phyloP scores from a whole-genome alignment of 1,140 invertebrate genomes.

The Bombus waltoni region DNA sequence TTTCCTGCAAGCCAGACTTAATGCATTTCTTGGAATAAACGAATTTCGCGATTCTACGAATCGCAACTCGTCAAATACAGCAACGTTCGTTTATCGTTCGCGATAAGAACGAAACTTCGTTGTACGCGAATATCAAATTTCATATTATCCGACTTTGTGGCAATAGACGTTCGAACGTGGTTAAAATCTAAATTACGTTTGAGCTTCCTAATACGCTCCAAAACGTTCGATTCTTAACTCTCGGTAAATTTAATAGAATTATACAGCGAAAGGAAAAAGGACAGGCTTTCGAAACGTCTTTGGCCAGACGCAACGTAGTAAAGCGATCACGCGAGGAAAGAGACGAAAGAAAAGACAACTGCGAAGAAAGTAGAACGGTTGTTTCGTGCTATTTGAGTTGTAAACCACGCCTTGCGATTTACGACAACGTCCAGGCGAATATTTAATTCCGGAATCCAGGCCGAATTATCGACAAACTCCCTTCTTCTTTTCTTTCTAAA shows the following conservation, averaged over 20 bases:
- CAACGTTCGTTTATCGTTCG: neutral
- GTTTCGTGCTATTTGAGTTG: slow-evolving; percentile 54
- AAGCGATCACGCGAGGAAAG: neutral
- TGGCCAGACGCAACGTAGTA: neutral
- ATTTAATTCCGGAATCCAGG: neutral
- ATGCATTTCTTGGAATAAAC: neutral
- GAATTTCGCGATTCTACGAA: neutral
- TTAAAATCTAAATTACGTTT: neutral
- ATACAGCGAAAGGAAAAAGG: neutral
- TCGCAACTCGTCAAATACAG: neutral
- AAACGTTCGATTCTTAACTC: too few species aligned
- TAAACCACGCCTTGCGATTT: slow-evolving; percentile 24
- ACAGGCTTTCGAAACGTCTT: too few species aligned
- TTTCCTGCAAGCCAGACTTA: neutral
- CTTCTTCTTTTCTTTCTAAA: neutral
- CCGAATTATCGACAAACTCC: neutral
- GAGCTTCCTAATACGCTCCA: neutral
- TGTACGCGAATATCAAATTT: neutral
- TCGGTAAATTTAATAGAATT: neutral
- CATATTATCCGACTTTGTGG: neutral
- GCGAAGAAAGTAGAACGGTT: slow-evolving; percentile 49
- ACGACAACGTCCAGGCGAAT: neutral
- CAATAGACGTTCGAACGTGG: neutral
- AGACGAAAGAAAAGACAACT: neutral
- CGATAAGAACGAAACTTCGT: neutral